Conservation (phyloP, 2,797 vertebrate genomes). For the Myotis vivesi region DNA sequence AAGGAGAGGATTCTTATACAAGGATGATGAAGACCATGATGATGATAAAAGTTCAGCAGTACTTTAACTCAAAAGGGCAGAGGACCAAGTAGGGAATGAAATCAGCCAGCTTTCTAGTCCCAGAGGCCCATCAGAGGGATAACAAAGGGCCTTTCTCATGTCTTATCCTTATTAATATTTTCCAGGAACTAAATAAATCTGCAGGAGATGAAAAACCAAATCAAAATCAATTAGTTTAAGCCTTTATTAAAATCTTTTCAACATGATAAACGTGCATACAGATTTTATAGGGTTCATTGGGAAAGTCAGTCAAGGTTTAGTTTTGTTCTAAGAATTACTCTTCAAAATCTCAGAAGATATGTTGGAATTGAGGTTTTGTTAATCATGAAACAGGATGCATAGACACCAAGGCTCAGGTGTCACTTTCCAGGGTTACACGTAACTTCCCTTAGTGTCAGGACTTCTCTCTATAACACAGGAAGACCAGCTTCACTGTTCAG, state of each 20-base stretch:
- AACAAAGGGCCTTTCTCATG: background rate
- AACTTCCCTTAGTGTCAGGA: background rate
- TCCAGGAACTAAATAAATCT: background rate
- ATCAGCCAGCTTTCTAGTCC: fast-evolving
- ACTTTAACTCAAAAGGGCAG: background rate
- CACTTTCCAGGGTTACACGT: background rate
- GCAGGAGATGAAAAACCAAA: background rate
- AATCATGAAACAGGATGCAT: background rate
- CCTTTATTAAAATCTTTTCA: background rate
- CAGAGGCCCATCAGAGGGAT: background rate
- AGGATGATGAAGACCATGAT: background rate
- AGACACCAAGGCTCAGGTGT: background rate
- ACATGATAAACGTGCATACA: background rate
- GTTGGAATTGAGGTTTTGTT: background rate
- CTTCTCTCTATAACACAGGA: background rate
- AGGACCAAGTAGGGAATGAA: background rate
- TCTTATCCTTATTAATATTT: background rate
- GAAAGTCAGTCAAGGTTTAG: background rate
- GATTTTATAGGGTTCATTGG: background rate
- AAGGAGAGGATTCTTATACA: background rate
- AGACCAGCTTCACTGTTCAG: background rate
- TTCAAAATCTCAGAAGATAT: background rate
- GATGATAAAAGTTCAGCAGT: background rate
- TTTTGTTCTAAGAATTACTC: background rate
- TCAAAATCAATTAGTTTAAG: background rate